Base-by-base conservation (phyloP, 2,113 vertebrate genomes). In the Serinus canaria region DNA sequence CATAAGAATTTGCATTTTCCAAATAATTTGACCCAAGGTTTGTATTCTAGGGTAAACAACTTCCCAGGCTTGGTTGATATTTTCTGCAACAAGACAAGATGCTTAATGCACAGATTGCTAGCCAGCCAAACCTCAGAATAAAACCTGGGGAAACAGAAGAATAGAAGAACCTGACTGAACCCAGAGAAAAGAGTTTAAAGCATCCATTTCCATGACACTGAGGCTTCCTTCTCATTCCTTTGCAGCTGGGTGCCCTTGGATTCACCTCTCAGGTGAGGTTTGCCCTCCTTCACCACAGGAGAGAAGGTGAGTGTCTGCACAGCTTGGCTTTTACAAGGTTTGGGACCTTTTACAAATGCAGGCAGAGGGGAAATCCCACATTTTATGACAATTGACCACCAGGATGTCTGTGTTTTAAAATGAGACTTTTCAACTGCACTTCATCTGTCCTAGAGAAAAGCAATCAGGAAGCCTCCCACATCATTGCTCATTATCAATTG, bases 311-410 rank as follows among this genome's bases (percentile, higher is more conserved):
- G 8, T 35, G n/a, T 3, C 41, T 10, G 14, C 63, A 55, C 17
- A 49, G 18, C 22, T 66, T 30, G 24, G 7, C 19, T 74, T 69
- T 56, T 30, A 13, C 50, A 52, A 75, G 31, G 27, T 56, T 47
- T 68, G 27, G 39, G 18, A 72, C 52, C 33, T 68, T 67, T 3
- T n/a, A 46, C 0, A 2, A 30, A 41, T 14, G 28, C 2, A 1
- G 9, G 1, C 2, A 1, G 7, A 7, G 7, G 2, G 10, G 2
- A 31, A 64, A 27, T n/a, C 22, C 37, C 56, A 8, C 2, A 2
- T 8, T 76, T 72, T 43, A 47, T 58, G 21, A 43, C 8, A 44
- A 43, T 3, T 50, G 49, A 39, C 23, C 19, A 39, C 16, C 3
- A 4, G 39, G 67, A 59, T 19, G 47, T 2, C 6, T 2, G 3